These are phyloP conservation scores for Cryptotis parvus DNA, from an alignment of 2,113 vertebrate genomes.

Conservation along the genomic window DNA sequence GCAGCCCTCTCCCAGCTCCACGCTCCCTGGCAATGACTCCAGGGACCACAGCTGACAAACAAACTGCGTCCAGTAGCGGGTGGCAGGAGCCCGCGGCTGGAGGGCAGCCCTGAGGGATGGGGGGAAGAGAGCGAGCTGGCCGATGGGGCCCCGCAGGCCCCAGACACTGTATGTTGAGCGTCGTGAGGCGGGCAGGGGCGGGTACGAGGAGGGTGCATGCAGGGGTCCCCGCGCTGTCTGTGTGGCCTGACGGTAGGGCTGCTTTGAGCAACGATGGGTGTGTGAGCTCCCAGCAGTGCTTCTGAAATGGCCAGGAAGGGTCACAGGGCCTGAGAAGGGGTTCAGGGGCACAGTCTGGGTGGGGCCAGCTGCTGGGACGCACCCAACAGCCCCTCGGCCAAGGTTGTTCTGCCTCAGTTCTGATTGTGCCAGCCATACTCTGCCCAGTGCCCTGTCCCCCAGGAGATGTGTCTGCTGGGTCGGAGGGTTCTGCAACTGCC, in stretches of 20 bases:
- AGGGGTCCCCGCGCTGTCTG: background rate
- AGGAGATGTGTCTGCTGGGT: background rate
- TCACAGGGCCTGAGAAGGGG: no score
- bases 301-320: background rate
- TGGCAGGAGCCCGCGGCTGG: background rate
- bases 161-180: constrained; percentile 68
- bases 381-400: no score
- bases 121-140: constrained; percentile 9
- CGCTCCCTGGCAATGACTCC: constrained; percentile 57
- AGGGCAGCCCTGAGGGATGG: constrained; percentile 47
- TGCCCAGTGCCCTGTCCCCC: background rate
- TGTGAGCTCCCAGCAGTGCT: background rate
- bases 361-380: no score
- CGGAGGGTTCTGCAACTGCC: no score
- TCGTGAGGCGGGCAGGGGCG: background rate
- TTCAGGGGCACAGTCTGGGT: no score
- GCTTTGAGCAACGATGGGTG: background rate
- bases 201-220: background rate
- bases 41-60: constrained; percentile 74
- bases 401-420: no score
- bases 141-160: constrained; percentile 9
- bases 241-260: no score
- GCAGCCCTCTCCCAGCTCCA: background rate
- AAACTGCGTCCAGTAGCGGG: constrained; percentile 44
- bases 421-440: no score